phyloP scores from a whole-genome alignment of 2,113 vertebrate species.

The Hypocryptadius cinnamomeus region DNA sequence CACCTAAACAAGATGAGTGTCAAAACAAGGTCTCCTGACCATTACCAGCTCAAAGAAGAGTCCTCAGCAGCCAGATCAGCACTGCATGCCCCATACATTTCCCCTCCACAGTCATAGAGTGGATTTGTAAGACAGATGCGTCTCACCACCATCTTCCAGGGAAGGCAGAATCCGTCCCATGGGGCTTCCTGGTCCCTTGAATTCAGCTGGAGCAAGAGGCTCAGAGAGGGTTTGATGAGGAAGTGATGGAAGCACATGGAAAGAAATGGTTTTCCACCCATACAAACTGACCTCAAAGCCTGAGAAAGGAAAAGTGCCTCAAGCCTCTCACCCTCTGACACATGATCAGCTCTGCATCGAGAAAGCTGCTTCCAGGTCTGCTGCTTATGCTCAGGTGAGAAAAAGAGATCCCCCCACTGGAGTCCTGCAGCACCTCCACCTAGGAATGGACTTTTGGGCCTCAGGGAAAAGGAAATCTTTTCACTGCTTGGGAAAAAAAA shows the following conservation, averaged over 20 bases:
- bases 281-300: background rate
- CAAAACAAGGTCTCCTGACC: background rate
- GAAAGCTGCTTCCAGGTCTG: background rate
- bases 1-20: background rate
- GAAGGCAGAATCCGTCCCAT: background rate
- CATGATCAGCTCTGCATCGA: no score
- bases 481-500: background rate
- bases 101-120: background rate
- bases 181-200: background rate
- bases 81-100: background rate
- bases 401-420: background rate
- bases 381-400: background rate
- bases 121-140: background rate
- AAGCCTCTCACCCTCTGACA: background rate
- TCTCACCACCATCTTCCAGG: background rate
- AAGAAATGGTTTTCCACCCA: background rate
- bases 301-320: background rate
- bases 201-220: background rate
- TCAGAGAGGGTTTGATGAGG: background rate
- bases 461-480: background rate
- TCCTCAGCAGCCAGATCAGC: background rate
- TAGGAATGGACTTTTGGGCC: background rate
- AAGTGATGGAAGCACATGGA: background rate
- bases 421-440: background rate
- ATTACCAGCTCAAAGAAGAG: background rate